phyloP scores from a whole-genome alignment of 1,140 invertebrate species.

The Limonius californicus region DNA sequence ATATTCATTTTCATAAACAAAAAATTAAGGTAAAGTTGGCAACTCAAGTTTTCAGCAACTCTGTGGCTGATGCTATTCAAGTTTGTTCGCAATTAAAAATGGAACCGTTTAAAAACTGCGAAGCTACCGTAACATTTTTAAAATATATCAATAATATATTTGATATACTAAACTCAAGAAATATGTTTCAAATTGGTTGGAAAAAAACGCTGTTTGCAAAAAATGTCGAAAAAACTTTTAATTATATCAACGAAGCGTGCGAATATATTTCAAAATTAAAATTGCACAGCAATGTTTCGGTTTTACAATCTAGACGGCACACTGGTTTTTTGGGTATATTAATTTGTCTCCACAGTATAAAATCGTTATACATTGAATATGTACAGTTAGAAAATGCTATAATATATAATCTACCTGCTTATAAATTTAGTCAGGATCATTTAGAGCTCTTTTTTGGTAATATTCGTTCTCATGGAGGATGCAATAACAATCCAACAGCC shows the following conservation, averaged over 20 bases:
- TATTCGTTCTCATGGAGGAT: conserved; percentile 19
- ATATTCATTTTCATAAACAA: conserved; percentile 38
- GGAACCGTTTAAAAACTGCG: background rate
- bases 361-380: no score
- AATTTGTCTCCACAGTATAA: no score
- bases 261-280: no score
- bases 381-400: no score
- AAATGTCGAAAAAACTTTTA: no score
- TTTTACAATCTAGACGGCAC: no score
- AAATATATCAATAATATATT: background rate
- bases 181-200: background rate
- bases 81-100: conserved; percentile 28
- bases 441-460: conserved; percentile 16
- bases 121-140: background rate
- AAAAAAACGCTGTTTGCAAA: background rate
- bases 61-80: conserved; percentile 32
- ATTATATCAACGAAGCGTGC: no score
- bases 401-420: no score
- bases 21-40: conserved; percentile 42
- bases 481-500: conserved; percentile 19
- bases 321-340: no score
- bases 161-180: background rate
- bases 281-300: no score
- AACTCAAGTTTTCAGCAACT: conserved; percentile 36
- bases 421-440: no score